A percentile compares a stretch with the other conserved stretches of the same genome.
These are phyloP conservation scores for Rotaria magnacalcarata DNA, from an alignment of 2,888 invertebrate species.

Conservation along the genomic window DNA sequence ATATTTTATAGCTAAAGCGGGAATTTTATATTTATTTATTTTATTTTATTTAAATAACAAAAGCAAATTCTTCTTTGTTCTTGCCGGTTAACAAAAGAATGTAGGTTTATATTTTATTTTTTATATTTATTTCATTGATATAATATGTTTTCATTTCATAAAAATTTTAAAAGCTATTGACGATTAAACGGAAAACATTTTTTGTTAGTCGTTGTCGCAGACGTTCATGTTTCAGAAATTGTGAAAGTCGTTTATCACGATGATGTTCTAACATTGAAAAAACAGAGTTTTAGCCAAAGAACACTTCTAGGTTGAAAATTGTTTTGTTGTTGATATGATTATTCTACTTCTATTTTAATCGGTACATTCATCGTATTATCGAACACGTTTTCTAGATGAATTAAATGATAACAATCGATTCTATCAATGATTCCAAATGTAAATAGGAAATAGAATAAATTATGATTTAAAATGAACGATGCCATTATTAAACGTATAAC, in stretches of 20 bases:
- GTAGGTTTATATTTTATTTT: too few relatives aligned
- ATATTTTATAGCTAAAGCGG: neutral
- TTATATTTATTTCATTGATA: too few relatives aligned
- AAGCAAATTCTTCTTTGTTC: neutral
- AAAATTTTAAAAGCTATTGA: neutral
- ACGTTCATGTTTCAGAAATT: neutral
- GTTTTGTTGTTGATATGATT: neutral
- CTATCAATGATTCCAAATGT: neutral
- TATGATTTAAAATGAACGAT: neutral
- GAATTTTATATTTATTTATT: neutral
- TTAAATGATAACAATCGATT: neutral
- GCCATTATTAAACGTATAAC: neutral
- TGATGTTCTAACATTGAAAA: neutral
- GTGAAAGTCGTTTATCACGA: neutral
- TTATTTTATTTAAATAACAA: too few relatives aligned
- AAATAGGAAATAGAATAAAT: neutral
- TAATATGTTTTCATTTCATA: too few relatives aligned
- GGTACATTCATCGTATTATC: neutral
- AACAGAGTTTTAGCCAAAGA: neutral
- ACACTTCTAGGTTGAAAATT: neutral
- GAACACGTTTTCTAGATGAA: neutral
- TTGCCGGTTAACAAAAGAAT: too few relatives aligned
- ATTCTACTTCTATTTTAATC: neutral
- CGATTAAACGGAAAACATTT: neutral
- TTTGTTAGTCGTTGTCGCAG: neutral